Evolutionary conservation across 2,888 invertebrate genomes (phyloP).

Genomic region (Chaitophorus viminalis): DNA sequence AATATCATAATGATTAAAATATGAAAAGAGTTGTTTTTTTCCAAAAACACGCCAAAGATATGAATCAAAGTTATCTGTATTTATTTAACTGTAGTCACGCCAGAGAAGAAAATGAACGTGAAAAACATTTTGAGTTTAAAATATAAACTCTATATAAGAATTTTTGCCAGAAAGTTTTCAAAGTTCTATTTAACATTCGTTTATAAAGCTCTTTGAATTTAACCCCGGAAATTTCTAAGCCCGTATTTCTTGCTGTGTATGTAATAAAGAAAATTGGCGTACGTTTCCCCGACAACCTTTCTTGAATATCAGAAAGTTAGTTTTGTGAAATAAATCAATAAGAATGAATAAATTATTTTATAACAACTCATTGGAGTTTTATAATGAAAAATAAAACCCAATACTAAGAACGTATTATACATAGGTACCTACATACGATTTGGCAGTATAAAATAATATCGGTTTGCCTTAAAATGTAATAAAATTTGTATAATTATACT

Average conservation of each 20-base stretch:
- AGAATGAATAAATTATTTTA: background rate
- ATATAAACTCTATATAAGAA: background rate
- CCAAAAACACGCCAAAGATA: background rate
- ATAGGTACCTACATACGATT: no score
- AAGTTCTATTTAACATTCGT: conserved; percentile 42
- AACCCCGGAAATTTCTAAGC: conserved; percentile 1
- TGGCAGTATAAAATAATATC: no score
- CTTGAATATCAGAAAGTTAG: background rate
- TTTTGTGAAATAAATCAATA: background rate
- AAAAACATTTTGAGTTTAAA: conserved; percentile 38
- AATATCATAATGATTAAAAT: background rate
- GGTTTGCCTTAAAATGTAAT: no score
- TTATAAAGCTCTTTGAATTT: conserved; percentile 43
- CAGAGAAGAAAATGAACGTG: background rate
- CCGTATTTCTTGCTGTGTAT: conserved; percentile 1
- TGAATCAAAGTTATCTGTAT: conserved; percentile 30
- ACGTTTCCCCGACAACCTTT: background rate
- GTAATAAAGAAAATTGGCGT: conserved; percentile 5
- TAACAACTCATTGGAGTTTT: background rate
- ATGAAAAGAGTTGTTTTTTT: background rate
- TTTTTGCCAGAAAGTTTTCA: conserved; percentile 26
- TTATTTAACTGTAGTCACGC: background rate
- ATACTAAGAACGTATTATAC: no score
- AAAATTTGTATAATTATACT: no score
- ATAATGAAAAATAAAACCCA: no score